Conservation (phyloP, 1,140 invertebrate species). For the Macrosteles quadrilineatus region DNA sequence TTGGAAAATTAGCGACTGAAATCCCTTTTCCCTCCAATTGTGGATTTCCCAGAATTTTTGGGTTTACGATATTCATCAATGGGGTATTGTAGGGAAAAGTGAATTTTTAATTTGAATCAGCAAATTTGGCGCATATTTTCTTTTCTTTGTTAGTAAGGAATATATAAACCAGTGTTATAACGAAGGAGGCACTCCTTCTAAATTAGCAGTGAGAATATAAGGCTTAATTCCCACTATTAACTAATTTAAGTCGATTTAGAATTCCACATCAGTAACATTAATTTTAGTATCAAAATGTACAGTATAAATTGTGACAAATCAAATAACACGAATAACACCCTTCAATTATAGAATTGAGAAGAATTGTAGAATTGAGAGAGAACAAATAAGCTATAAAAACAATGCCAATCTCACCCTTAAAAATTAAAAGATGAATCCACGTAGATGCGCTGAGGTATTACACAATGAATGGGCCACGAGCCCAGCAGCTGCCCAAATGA, state of each 20-base stretch:
- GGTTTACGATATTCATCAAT: background rate
- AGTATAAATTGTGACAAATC: no score
- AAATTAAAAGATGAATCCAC: background rate
- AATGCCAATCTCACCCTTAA: background rate
- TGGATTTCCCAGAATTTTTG: background rate
- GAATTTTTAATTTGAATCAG: background rate
- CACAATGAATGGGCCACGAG: background rate
- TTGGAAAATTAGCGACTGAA: background rate
- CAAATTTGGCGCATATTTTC: background rate
- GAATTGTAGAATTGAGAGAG: no score
- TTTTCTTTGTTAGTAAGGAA: background rate
- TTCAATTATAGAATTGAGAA: no score
- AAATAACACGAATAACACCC: no score
- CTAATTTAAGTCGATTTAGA: no score
- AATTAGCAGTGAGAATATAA: no score
- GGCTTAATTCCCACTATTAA: no score
- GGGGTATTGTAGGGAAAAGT: background rate
- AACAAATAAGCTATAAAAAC: background rate
- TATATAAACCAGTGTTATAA: background rate
- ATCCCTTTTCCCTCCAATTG: background rate
- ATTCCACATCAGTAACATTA: no score
- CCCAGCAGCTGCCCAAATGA: background rate
- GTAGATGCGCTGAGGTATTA: background rate
- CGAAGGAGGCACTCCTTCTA: background rate
- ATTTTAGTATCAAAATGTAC: no score